Evolutionary conservation across 2,797 vertebrate species (phyloP), one percentile per base, ranked within the genome.

Genomic region (Emys orbicularis): DNA sequence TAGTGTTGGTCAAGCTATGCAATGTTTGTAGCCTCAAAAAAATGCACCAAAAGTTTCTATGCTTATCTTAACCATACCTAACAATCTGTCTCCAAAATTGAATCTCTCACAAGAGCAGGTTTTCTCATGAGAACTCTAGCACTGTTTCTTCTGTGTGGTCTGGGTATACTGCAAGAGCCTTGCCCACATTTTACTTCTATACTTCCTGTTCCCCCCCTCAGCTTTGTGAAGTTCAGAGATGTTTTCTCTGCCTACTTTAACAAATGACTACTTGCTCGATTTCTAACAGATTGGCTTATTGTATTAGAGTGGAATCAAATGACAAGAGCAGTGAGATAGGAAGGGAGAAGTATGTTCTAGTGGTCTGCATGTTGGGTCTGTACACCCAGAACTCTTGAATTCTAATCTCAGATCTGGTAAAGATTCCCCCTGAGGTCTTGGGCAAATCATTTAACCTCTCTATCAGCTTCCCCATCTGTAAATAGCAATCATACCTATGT

Each of bases 391-490:
- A 13, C 9, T 65, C 50, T 81, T 88, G 76, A 80, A 93, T 96
- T 96, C 89, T 87, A 84, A 41, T 44, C 19, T 23, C 37, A 77
- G 93, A n/a, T 90, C 59, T 86, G 41, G 52, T 59, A 59, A 25
- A 72, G 59, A 81, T 92, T 80, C 15, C 77, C 23, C 74, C 77
- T 50, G 68, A 94, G 94, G 72, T n/a, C 89, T 89, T 94, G 61
- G 83, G 83, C 56, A 89, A 88, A 76, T 41, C 21, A 57, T 93
- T 93, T 87, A 72, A 41, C n/a, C 90, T 96, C 89, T 87, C 65
- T 87, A 23, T 86, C 81, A 92, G 84, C 29, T 84, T 92, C 21
- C 49, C 23, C 52, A 37, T 83, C 88, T 89, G 89, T 87, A 95
- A 92, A 79, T 15, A 37, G 79, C 19, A 82, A 49, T 49, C 86